Evolutionary conservation across 1,140 invertebrate species (phyloP).

Genomic region (Protaetia brevitarsis): DNA sequence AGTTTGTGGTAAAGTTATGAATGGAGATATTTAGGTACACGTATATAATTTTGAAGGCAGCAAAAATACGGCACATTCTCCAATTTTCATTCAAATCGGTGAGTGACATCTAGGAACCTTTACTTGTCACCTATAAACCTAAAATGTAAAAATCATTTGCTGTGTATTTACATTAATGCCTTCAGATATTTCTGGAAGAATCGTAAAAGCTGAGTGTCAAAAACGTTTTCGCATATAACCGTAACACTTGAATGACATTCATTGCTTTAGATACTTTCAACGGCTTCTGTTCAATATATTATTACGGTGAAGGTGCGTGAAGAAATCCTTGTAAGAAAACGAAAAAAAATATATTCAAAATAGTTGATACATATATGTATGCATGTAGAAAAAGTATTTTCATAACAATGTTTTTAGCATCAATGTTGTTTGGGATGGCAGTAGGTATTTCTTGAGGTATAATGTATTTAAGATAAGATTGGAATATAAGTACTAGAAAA

Average conservation of each 20-base stretch:
- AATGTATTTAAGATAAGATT: too few relatives aligned
- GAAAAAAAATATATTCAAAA: background rate
- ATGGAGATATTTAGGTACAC: too few relatives aligned
- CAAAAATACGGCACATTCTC: too few relatives aligned
- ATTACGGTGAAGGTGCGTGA: background rate
- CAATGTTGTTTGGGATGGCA: too few relatives aligned
- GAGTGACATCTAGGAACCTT: too few relatives aligned
- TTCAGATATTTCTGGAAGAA: background rate
- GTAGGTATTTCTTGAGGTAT: too few relatives aligned
- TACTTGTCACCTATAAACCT: background rate
- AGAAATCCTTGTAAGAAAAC: background rate
- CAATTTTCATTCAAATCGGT: background rate
- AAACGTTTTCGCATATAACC: background rate
- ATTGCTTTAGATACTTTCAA: background rate
- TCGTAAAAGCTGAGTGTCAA: conserved; percentile 5
- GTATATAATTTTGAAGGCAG: too few relatives aligned
- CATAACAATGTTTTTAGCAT: too few relatives aligned
- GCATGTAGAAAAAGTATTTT: background rate
- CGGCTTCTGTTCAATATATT: background rate
- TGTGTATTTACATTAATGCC: background rate
- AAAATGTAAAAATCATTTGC: background rate
- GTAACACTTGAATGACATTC: conserved; percentile 1
- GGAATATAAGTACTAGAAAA: too few relatives aligned
- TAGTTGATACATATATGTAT: background rate
- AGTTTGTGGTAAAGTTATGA: too few relatives aligned